A percentile compares a stretch with the other conserved stretches of the same genome.
Evolutionary conservation across 2,113 vertebrate genomes (phyloP).

Genomic region (Melanocharis versteri): DNA sequence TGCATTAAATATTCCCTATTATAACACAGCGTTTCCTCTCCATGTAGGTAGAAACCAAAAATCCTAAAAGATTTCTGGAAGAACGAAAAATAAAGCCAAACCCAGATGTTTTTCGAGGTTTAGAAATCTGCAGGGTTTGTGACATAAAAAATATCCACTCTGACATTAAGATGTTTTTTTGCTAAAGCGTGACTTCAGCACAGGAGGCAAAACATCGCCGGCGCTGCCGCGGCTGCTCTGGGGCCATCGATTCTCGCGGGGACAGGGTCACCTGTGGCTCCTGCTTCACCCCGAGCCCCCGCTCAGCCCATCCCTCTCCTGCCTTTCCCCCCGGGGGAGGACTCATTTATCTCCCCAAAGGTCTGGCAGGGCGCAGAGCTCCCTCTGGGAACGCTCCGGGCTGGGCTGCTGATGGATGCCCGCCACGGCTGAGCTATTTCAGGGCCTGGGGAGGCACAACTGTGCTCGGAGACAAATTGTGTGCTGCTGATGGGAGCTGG

Average conservation of each 20-base stretch:
- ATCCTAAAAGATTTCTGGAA: background rate
- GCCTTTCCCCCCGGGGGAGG: background rate
- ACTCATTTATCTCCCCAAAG: background rate
- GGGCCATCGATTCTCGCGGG: background rate
- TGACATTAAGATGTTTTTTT: background rate
- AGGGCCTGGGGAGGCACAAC: background rate
- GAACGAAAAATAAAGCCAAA: background rate
- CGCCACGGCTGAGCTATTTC: background rate
- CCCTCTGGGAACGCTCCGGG: background rate
- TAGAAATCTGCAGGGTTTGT: background rate
- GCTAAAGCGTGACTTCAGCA: background rate
- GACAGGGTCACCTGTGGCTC: background rate
- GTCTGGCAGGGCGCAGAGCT: background rate
- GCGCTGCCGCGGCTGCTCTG: rapidly evolving
- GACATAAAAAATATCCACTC: background rate
- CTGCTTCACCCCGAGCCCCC: background rate
- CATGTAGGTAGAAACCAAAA: rapidly evolving
- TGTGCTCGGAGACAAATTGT: background rate
- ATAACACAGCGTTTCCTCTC: background rate
- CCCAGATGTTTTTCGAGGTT: background rate
- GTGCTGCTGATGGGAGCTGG: constrained; percentile 28
- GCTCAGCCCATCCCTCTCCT: background rate
- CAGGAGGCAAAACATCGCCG: background rate
- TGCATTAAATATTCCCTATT: background rate
- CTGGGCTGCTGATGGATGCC: background rate